phyloP scores from a whole-genome alignment of 2,113 vertebrate species.

The Poecile atricapillus region DNA sequence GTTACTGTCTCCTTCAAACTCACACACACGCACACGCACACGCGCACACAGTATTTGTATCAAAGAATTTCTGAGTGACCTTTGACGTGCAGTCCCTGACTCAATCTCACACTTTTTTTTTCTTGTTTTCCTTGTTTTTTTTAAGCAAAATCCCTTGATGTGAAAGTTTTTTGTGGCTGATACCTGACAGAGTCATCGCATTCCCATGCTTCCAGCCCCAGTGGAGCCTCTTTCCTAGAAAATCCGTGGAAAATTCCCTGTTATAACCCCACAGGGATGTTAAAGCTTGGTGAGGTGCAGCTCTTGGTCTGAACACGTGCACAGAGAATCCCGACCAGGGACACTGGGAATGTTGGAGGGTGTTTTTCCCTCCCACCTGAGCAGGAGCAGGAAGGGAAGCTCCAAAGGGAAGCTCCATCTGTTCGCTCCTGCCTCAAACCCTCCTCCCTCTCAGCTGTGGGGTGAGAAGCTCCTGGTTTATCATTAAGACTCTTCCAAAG shows the following conservation, averaged over 20 bases:
- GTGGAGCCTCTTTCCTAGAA: neutral
- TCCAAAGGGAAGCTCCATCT: neutral
- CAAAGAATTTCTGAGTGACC: neutral
- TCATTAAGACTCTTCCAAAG: constrained; percentile 47
- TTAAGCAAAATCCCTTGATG: neutral
- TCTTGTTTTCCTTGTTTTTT: neutral
- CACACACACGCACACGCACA: neutral
- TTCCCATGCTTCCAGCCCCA: neutral
- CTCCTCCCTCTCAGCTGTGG: neutral
- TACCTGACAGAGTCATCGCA: neutral
- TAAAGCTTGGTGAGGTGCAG: neutral
- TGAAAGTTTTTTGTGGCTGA: neutral
- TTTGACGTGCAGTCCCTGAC: neutral
- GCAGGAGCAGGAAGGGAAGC: neutral
- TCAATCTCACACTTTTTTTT: neutral
- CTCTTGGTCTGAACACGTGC: neutral
- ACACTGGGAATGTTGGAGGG: neutral
- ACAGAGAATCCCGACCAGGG: fast-evolving
- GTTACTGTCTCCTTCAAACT: neutral
- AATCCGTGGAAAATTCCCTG: neutral
- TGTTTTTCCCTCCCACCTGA: neutral
- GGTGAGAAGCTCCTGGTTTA: neutral
- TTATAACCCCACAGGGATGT: neutral
- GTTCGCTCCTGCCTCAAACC: neutral
- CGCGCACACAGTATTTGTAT: neutral